A percentile compares a stretch with the other conserved stretches of the same genome.
Conservation (phyloP, 2,888 invertebrate genomes). For the Eupithecia exiguata region DNA sequence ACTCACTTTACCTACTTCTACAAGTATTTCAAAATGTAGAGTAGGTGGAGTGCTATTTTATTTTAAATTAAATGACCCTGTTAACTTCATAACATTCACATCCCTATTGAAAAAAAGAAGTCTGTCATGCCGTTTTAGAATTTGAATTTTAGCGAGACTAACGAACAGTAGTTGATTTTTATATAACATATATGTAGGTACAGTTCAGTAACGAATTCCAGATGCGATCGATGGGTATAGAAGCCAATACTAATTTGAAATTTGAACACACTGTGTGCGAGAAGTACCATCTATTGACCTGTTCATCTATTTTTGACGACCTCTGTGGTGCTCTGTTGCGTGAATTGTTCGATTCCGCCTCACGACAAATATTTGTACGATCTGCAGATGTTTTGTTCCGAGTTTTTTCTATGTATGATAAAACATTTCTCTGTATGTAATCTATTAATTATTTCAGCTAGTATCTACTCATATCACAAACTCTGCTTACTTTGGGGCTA, state of each 20-base stretch:
- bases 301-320: neutral
- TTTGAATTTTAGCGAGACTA: too few relatives aligned
- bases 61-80: too few relatives aligned
- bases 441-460: neutral
- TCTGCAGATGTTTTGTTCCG: neutral
- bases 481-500: neutral
- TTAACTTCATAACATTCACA: too few relatives aligned
- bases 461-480: neutral
- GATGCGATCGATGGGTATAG: neutral
- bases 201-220: neutral
- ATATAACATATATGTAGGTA: too few relatives aligned
- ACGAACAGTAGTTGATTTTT: too few relatives aligned
- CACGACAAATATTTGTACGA: neutral
- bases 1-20: neutral
- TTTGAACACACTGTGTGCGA: neutral
- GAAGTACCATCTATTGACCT: neutral
- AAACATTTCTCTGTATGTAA: neutral
- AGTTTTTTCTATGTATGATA: neutral
- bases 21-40: neutral
- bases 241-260: neutral
- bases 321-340: neutral
- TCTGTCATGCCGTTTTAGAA: too few relatives aligned
- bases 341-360: neutral
- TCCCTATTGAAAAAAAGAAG: too few relatives aligned
- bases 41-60: too few relatives aligned